These are phyloP conservation scores for Drepanosiphum platanoidis DNA, from an alignment of 2,888 invertebrate genomes.

Conservation along the genomic window DNA sequence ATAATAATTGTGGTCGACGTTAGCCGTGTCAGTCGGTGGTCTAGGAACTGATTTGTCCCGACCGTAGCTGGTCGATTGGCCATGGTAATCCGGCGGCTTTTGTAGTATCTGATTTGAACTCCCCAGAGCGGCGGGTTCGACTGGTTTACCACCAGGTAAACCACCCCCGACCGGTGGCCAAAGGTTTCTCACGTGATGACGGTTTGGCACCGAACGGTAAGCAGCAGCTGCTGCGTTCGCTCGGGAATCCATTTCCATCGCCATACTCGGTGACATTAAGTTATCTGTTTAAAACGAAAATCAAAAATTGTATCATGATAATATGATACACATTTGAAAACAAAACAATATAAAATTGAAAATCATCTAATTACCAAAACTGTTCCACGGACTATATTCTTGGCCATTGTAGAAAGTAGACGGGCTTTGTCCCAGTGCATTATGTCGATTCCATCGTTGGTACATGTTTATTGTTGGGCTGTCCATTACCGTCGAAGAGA, in stretches of 20 bases:
- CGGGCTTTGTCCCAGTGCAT: conserved; percentile 25
- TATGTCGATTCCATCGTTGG: conserved; percentile 67
- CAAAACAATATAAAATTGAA: not conserved
- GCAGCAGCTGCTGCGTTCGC: not conserved
- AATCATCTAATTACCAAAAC: conserved; percentile 44
- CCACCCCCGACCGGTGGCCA: conserved; percentile 55
- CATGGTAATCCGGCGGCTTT: conserved; percentile 5
- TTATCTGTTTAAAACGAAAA: conserved; percentile 25
- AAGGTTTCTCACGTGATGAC: conserved; percentile 39
- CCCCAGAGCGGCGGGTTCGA: conserved; percentile 5
- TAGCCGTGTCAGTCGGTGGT: not conserved
- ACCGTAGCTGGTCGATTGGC: conserved; percentile 29
- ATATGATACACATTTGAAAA: not conserved
- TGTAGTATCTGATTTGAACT: not conserved
- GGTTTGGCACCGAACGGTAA: not conserved
- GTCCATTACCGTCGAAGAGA: conserved; percentile 82
- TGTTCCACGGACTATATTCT: conserved; percentile 48
- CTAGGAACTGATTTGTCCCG: not conserved
- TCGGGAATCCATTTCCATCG: conserved; percentile 23
- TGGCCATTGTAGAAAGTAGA: conserved; percentile 49
- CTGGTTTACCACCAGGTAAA: conserved; percentile 53
- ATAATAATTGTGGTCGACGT: conserved; percentile 2
- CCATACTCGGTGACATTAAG: conserved; percentile 41
- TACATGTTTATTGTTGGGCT: conserved; percentile 69
- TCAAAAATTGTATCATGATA: no score